Evolutionary conservation across 2,888 invertebrate genomes (phyloP).

Genomic region (Melipona beecheii): DNA sequence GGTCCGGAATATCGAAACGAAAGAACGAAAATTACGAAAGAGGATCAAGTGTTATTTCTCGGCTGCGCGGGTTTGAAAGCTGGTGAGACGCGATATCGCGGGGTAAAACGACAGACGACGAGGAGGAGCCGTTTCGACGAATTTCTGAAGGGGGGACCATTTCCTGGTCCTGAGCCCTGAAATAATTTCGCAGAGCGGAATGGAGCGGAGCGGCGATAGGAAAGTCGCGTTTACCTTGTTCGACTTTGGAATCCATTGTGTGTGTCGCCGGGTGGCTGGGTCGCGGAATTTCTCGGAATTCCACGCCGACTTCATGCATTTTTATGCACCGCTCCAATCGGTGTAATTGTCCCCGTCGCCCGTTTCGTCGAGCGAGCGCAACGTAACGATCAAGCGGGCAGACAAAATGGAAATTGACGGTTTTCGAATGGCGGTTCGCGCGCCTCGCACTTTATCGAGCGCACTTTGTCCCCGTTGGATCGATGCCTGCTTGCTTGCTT

Average conservation of each 20-base stretch:
- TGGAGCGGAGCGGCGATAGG: neutral
- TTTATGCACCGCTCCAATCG: conserved; percentile 66
- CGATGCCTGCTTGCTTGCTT: neutral
- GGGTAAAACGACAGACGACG: conserved; percentile 30
- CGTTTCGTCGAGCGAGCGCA: too few species aligned
- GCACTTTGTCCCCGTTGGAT: conserved; percentile 33
- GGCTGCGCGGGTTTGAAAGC: conserved; percentile 1
- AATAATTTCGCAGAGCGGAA: neutral
- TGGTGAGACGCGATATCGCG: conserved; percentile 19
- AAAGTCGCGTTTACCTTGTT: conserved; percentile 21
- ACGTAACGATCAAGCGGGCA: conserved; percentile 53
- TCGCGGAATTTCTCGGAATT: conserved; percentile 52
- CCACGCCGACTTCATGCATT: conserved; percentile 67
- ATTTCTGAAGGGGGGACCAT: conserved; percentile 32
- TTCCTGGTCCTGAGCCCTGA: conserved; percentile 28
- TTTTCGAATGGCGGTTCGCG: conserved; percentile 42
- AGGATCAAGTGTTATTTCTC: conserved; percentile 31
- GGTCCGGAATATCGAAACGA: too few species aligned
- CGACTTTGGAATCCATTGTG: conserved; percentile 6
- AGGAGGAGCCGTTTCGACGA: conserved; percentile 31
- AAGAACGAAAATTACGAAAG: neutral
- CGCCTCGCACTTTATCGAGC: neutral
- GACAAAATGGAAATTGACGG: conserved; percentile 67
- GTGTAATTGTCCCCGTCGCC: conserved; percentile 59
- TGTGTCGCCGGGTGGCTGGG: conserved; percentile 36